Percentiles rank a stretch among this genome's conserved stretches.
Conservation (phyloP, 1,140 invertebrate species). For the Sinella curviseta region DNA sequence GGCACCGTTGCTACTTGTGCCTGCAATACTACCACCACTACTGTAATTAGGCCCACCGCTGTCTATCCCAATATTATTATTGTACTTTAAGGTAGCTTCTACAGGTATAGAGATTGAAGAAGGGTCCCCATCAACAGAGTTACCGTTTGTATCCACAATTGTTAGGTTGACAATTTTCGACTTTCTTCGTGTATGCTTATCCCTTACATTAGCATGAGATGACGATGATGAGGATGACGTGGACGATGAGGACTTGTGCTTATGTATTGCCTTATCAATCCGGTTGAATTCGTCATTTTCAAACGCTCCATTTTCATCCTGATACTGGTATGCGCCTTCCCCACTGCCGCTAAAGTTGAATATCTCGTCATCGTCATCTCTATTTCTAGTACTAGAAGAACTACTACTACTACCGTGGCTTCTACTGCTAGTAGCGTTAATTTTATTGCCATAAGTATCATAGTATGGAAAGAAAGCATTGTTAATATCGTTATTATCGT, state of each 20-base stretch:
- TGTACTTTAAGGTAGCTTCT: not conserved
- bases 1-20: not conserved
- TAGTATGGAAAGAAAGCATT: not conserved
- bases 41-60: not conserved
- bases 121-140: not conserved
- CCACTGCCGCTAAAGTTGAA: not conserved
- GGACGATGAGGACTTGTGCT: not conserved
- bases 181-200: not conserved
- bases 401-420: not conserved
- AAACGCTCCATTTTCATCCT: conserved; percentile 1
- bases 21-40: not conserved
- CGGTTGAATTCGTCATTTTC: conserved; percentile 10
- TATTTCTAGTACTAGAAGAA: not conserved
- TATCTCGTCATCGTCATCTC: not conserved
- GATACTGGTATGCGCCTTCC: not conserved
- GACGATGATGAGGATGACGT: not conserved
- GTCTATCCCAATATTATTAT: not conserved
- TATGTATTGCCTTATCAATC: not conserved
- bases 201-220: not conserved
- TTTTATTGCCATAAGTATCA: not conserved
- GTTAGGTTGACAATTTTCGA: not conserved
- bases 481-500: not conserved
- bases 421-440: not conserved
- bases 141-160: not conserved
- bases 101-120: conserved; percentile 15